These are phyloP conservation scores for Elaphurus davidianus DNA, from an alignment of 2,113 vertebrate genomes.

Conservation along the genomic window DNA sequence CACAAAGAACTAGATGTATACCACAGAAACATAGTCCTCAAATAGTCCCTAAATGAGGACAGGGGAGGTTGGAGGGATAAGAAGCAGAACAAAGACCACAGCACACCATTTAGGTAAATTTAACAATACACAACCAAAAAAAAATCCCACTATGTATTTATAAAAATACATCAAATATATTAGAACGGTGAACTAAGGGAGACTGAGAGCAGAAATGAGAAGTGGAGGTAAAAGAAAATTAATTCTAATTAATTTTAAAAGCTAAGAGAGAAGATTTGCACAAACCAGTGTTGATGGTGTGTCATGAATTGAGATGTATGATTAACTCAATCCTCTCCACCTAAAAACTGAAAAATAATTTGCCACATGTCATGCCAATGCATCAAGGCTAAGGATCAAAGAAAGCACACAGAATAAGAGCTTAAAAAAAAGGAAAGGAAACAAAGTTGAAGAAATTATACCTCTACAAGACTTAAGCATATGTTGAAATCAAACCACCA, in stretches of 20 bases:
- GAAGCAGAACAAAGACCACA: neutral
- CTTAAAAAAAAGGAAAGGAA: neutral
- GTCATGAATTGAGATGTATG: neutral
- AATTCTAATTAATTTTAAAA: neutral
- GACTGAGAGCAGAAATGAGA: neutral
- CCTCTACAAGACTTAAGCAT: neutral
- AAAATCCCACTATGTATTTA: neutral
- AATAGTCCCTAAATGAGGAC: neutral
- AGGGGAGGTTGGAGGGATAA: neutral
- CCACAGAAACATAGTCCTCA: neutral
- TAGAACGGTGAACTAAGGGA: neutral
- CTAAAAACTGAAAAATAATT: neutral
- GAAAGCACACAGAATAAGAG: neutral
- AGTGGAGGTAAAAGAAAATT: neutral
- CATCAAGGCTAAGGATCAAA: slow-evolving; percentile 3
- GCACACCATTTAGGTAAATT: neutral
- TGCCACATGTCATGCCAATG: neutral
- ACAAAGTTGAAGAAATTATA: neutral
- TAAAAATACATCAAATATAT: neutral
- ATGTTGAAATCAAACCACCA: neutral
- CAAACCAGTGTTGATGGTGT: neutral
- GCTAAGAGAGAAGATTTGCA: neutral
- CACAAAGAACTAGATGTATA: neutral
- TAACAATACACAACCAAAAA: neutral
- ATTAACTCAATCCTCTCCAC: neutral